Evolutionary conservation across 2,113 vertebrate species (phyloP), one percentile per base, ranked within the genome.

Genomic region (Sceloporus undulatus): DNA sequence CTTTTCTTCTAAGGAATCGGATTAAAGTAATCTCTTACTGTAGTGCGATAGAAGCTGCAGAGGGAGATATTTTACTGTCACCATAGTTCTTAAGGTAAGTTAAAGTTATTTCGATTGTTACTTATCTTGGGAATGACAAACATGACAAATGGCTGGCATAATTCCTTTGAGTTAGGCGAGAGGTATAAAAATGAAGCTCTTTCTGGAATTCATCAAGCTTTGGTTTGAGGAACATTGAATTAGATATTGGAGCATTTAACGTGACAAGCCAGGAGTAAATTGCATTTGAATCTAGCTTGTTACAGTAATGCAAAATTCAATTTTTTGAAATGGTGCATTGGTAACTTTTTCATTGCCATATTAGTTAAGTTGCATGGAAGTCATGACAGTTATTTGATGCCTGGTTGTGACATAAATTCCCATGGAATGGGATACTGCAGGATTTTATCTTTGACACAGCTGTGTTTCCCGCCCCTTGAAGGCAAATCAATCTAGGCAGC

Each of bases 101-200:
- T 94, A 54, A 93, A 94, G 92, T 92, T 91, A 93, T 95, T 95
- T 91, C 89, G 74, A 3, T 92, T 93, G 91, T 96, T 93, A 91
- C 92, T 95, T 95, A 93, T 94, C 95, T 95, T 88, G 73, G 85
- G 82, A 79, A 23, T 90, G 92, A 94, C 83, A 92, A 88, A 88
- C 87, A 18, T 95, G 96, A 96, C 92, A 94, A 95, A 97, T 95
- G 93, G 91, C 92, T 92, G 90, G 86, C 82, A 94, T 95, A 94
- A 96, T 96, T 96, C 95, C 92, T 93, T 95, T 79, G 94, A 76
- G 92, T 91, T 90, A 90, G 82, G 87, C 90, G 93, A 93, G 94
- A 92, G 91, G 82, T 87, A 89, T 92, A 93, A 94, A 78, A 94
- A 89, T 34, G 85, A 85, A 92, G 90, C 92, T 91, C 92, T 95